Evolutionary conservation across 2,888 invertebrate genomes (phyloP), one percentile per base, ranked within the genome.

Genomic region (Cabera pusaria): DNA sequence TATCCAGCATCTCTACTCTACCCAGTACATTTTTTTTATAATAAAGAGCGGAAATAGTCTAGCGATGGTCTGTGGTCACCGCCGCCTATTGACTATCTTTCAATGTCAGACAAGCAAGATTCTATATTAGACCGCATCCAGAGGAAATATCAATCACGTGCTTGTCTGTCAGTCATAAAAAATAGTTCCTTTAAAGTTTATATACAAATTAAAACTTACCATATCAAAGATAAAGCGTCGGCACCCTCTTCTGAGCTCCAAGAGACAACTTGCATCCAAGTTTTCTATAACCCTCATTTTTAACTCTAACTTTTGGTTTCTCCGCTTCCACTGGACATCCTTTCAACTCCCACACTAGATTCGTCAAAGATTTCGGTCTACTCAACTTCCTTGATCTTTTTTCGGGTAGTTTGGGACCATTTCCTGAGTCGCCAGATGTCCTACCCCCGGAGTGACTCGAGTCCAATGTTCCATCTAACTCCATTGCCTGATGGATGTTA

Each of bases 381-480:
- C 95, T 95, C 43, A 97, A 77, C 64, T 94, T 94, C 57, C 95
- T 91, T 32, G 94, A 95, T 65, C 95, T 90, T 72, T 96, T 96
- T 67, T 96, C 96, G 34, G 95, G 95, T 64, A 95, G 90, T 70
- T 96, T 96, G 2, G 93, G 93, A 1, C 93, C 93, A 25, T 92
- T 92, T 0, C 92, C 93, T 2, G 96, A 96, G 75, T 96, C 96
- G 1, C 95, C 96, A 5, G 96, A 96, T 2, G 95, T 95, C 34
- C 95, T 91, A 1, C 96, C 96, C 17, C 96, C 96, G 11, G 96
- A 96, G 80, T 96, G 95, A 71, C 96, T 96, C 18, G 96, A 97
- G 69, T 96, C 96, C 50, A 97, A 87, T n/a, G 96, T 96, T 0
- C 95, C 96, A 67, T 94, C 94, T 19, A 93, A 82, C 59, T 93